Evolutionary conservation across 2,888 invertebrate genomes (phyloP), one percentile per base, ranked within the genome.

Genomic region (Hydriomena furcata): DNA sequence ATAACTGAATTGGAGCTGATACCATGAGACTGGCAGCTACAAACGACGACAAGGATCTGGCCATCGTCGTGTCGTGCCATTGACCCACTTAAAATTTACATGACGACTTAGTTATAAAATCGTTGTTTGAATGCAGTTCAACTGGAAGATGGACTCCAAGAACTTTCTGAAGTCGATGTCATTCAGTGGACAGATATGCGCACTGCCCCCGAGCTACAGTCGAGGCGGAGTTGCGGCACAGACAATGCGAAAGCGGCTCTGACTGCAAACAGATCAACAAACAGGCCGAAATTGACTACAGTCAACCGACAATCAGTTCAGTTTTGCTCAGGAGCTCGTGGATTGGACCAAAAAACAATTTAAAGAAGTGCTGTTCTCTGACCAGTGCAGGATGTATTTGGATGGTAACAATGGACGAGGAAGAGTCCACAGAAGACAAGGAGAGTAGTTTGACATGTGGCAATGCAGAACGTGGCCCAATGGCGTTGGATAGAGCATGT

Each of bases 401-500:
- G 21, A 40, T 28, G 25, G 41, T 5, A 12, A 45, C 41, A 31
- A 40, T 25, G 25, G 31, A 35, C 32, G 37, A 3, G 30, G 28
- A 5, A 35, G 44, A 8, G 54, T 52, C 1, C 21, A 46, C 41
- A 13, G 54, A 41, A 30, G 47, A 30, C 2, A 28, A 7, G 31
- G 37, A 5, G 30, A 35, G 37, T 37, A 36, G 7, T 45, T 45
- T 30, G 4, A 30, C 36, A 37, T 37, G 24, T 10, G 36, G 17
- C 36, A 24, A 31, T 0, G 4, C 8, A 7, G 45, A 45, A 45
- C 23, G 30, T 13, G 37, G 36, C 28, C 30, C 0, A 31, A 37
- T 1, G 37, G 51, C 31, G 42, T 51, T 35, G 52, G 51, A 13
- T 51, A 43, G 36, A 47, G 40, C 32, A 56, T 56, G 48, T 41